Evolutionary conservation across 2,888 invertebrate genomes (phyloP).

Genomic region (Lasioglossum pauxillum): DNA sequence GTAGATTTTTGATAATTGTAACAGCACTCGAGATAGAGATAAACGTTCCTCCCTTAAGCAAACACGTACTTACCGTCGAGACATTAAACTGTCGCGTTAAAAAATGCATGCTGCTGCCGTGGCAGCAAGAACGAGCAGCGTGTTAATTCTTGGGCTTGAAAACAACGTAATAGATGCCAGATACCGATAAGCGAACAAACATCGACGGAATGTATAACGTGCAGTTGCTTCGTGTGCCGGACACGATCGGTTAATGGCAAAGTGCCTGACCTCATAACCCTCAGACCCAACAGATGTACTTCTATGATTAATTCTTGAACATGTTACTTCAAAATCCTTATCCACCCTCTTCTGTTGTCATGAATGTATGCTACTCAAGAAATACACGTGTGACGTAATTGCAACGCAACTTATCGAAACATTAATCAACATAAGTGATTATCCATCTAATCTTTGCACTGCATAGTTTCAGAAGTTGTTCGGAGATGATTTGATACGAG

Average conservation of each 20-base stretch:
- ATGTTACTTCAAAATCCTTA: slow-evolving; percentile 27
- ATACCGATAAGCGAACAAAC: slow-evolving; percentile 47
- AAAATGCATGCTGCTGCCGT: slow-evolving; percentile 6
- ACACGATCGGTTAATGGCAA: slow-evolving; percentile 58
- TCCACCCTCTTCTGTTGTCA: background rate
- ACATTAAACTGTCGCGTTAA: background rate
- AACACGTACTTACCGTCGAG: background rate
- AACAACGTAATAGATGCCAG: slow-evolving; percentile 33
- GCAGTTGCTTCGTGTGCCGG: slow-evolving; percentile 31
- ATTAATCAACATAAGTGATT: slow-evolving; percentile 14
- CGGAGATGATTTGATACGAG: too few species aligned
- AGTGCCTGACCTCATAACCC: slow-evolving; percentile 62
- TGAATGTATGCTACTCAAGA: slow-evolving; percentile 7
- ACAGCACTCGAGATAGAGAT: background rate
- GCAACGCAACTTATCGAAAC: slow-evolving; percentile 17
- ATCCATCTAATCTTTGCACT: background rate
- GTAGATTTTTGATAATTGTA: background rate
- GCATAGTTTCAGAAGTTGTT: too few species aligned
- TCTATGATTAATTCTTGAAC: slow-evolving; percentile 47
- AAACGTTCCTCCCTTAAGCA: background rate
- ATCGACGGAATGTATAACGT: slow-evolving; percentile 44
- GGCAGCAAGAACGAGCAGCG: background rate
- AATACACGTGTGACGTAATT: slow-evolving; percentile 25
- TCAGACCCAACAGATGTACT: slow-evolving; percentile 50
- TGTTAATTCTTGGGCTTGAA: slow-evolving; percentile 30